A percentile compares a stretch with the other conserved stretches of the same genome.
These are phyloP conservation scores for Tolypeutes matacus DNA, from an alignment of 2,797 vertebrate genomes.

Conservation along the genomic window DNA sequence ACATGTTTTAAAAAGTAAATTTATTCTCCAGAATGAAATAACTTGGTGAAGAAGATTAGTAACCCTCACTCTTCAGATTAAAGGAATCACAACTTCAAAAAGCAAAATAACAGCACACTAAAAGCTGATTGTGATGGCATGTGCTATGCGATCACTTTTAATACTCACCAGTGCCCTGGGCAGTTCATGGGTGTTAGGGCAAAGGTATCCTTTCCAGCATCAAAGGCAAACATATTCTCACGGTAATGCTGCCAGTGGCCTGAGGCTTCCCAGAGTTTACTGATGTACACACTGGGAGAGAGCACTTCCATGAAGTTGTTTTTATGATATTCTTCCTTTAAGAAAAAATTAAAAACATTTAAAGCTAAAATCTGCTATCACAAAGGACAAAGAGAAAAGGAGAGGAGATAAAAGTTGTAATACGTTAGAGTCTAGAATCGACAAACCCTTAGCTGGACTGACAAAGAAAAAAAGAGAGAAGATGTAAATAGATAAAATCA, in stretches of 20 bases:
- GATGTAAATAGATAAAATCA: no score
- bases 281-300: conserved; percentile 95
- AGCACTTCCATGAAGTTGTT: conserved; percentile 95
- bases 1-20: conserved; percentile 16
- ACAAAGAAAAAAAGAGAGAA: no score
- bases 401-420: not conserved
- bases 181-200: conserved; percentile 99
- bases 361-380: not conserved
- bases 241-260: conserved; percentile 98
- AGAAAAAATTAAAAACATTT: not conserved
- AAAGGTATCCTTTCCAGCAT: conserved; percentile 94
- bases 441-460: no score
- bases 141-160: not conserved
- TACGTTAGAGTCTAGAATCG: no score
- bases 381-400: not conserved
- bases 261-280: conserved; percentile 96
- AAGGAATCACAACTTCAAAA: not conserved
- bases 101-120: not conserved
- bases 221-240: conserved; percentile 97
- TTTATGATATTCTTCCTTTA: conserved; percentile 93
- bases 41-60: not conserved
- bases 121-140: not conserved
- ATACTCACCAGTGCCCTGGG: conserved; percentile 95
- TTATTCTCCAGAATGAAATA: not conserved
- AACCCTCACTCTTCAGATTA: not conserved